phyloP scores from a whole-genome alignment of 2,797 vertebrate genomes.

The Crocodylus rhombifer region DNA sequence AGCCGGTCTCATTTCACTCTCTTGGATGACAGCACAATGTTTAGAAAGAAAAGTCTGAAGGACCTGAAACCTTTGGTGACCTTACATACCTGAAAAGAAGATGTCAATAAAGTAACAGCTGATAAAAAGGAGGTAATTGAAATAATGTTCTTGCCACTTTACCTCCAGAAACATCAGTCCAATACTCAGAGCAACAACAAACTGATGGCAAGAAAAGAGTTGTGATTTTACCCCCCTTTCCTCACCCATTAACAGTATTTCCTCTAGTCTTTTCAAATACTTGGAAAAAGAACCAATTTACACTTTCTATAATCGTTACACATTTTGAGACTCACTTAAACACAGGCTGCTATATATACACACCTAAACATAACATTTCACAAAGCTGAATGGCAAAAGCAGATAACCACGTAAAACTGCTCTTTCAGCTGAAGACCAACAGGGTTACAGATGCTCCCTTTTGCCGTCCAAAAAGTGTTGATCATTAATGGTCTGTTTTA shows the following conservation, averaged over 20 bases:
- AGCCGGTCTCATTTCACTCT: neutral
- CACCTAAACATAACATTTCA: neutral
- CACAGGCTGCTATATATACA: rapidly evolving
- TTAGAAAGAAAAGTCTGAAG: neutral
- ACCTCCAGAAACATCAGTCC: neutral
- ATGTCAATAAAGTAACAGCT: neutral
- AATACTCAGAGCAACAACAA: neutral
- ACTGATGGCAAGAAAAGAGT: neutral
- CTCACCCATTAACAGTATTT: neutral
- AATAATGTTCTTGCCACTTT: neutral
- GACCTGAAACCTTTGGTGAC: neutral
- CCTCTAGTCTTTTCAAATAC: rapidly evolving
- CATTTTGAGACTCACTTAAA: rapidly evolving
- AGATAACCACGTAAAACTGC: rapidly evolving
- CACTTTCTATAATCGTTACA: rapidly evolving
- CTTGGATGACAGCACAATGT: neutral
- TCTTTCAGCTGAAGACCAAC: neutral
- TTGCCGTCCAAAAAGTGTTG: neutral
- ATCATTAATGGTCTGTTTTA: neutral
- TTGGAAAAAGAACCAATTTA: neutral
- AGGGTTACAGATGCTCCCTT: rapidly evolving
- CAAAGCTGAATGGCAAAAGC: neutral
- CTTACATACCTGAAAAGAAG: neutral
- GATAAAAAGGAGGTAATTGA: neutral
- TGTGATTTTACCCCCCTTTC: neutral